Evolutionary conservation across 2,888 invertebrate species (phyloP), one percentile per base, ranked within the genome.

Genomic region (Pogonocherus hispidulus): DNA sequence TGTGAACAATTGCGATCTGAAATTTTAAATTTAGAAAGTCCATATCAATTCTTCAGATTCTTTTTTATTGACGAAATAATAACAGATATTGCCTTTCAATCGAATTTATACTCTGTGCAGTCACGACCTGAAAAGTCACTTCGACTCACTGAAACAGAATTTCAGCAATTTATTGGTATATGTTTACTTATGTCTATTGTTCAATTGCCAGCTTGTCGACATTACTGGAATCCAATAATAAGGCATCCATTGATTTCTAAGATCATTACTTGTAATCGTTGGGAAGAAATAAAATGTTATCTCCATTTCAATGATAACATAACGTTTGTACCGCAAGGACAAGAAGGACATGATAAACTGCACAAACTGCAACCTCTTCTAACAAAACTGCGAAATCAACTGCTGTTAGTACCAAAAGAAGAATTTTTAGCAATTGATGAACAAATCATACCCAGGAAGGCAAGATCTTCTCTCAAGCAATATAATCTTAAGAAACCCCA

Each of bases 361-460:
- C 63, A 57, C 44, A 67, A 67, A 44, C 19, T 67, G 4, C 37
- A 57, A 47, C 67, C 63, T 16, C 41, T 54, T 18, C 18, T 64
- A 8, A 35, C 56, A 16, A 19, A 32, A 22, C 46, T 68, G 19
- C 35, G 54, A 46, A 19, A 47, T 20, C 44, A 47, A 37, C 27
- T 68, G 46, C 19, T 47, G 41, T 35, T 59, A 20, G 54, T 68
- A 35, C 64, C 68, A 23, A 52, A 60, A 59, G 67, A 63, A 54
- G 63, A 68, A 37, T 52, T 32, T 63, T 35, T 63, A 20, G 59
- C 68, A 20, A 51, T 68, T 6, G 68, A 68, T 46, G 64, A 32
- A 2, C 54, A 64, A 64, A 64, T 68, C 5, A 60, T 69, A 19
- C 57, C 66, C 1, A 69, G 62, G n/a, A 63, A 57, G 51, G 14